Conservation (phyloP, 2,797 vertebrate genomes). For the Sebastes trivittatus region DNA sequence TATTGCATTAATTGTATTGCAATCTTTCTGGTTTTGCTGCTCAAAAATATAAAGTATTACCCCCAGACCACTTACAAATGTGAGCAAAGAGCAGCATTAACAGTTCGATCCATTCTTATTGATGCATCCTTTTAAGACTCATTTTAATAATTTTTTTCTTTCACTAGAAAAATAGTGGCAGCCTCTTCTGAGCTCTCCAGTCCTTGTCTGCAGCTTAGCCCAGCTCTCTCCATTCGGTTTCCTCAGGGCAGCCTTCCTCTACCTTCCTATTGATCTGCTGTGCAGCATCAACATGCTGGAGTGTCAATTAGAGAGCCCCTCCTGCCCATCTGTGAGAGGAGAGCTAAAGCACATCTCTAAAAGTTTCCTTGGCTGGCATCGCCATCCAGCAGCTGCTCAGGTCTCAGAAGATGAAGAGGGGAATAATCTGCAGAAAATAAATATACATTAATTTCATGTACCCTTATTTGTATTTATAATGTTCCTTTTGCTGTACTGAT, state of each 20-base stretch:
- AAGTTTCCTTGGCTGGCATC: constrained; percentile 48
- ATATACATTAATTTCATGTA: constrained; percentile 48
- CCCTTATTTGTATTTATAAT: constrained; percentile 53
- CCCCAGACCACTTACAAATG: not conserved
- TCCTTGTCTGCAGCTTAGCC: constrained; percentile 32
- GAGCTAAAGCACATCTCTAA: constrained; percentile 49
- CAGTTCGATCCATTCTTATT: constrained; percentile 18
- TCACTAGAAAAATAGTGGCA: constrained; percentile 24
- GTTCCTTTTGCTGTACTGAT: constrained; percentile 12
- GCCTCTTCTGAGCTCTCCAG: constrained; percentile 26
- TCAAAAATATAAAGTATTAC: not conserved
- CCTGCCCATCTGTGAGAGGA: constrained; percentile 69
- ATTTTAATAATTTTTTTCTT: constrained; percentile 30
- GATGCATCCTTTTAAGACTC: constrained; percentile 32
- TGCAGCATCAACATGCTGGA: constrained; percentile 73
- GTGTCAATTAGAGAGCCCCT: constrained; percentile 76
- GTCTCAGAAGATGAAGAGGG: constrained; percentile 44
- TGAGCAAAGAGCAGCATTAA: not conserved
- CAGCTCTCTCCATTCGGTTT: constrained; percentile 59
- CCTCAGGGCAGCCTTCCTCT: constrained; percentile 59
- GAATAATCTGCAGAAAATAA: constrained; percentile 48
- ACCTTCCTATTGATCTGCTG: constrained; percentile 75
- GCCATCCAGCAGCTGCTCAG: constrained; percentile 54
- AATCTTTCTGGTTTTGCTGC: not conserved
- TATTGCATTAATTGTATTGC: not conserved